These are phyloP conservation scores for Acipenser transmontanus DNA, from an alignment of 2,797 vertebrate species.

Conservation along the genomic window DNA sequence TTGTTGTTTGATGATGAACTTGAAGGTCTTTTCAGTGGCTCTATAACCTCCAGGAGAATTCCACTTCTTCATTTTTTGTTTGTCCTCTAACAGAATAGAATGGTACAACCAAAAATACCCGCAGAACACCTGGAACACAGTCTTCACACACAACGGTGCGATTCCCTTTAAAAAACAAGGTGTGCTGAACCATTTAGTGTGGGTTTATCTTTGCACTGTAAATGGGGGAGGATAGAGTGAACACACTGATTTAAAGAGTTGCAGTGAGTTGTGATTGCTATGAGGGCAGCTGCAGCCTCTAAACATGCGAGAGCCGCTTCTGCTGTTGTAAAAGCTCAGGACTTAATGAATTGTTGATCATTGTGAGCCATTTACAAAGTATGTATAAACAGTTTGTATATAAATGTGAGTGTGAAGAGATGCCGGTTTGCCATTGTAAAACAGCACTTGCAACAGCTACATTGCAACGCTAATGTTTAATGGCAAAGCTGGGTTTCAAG, in stretches of 20 bases:
- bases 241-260: not conserved
- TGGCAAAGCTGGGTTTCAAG: slow-evolving; percentile 16
- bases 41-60: no score
- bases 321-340: slow-evolving; percentile 18
- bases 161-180: no score
- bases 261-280: not conserved
- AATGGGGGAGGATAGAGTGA: not conserved
- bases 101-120: no score
- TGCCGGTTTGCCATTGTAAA: slow-evolving; percentile 17
- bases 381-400: slow-evolving; percentile 16
- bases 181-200: not conserved
- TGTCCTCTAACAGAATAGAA: no score
- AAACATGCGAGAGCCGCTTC: not conserved
- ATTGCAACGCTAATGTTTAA: slow-evolving; percentile 16
- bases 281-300: not conserved
- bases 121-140: no score
- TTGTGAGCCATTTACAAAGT: slow-evolving; percentile 20
- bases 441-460: slow-evolving; percentile 22
- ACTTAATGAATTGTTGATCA: slow-evolving; percentile 12
- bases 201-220: not conserved
- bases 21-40: no score
- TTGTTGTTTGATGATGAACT: no score
- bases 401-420: slow-evolving; percentile 2
- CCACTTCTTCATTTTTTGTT: no score
- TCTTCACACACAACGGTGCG: no score